These are phyloP conservation scores for Criorhina ranunculi DNA, from an alignment of 2,888 invertebrate species.

Conservation along the genomic window DNA sequence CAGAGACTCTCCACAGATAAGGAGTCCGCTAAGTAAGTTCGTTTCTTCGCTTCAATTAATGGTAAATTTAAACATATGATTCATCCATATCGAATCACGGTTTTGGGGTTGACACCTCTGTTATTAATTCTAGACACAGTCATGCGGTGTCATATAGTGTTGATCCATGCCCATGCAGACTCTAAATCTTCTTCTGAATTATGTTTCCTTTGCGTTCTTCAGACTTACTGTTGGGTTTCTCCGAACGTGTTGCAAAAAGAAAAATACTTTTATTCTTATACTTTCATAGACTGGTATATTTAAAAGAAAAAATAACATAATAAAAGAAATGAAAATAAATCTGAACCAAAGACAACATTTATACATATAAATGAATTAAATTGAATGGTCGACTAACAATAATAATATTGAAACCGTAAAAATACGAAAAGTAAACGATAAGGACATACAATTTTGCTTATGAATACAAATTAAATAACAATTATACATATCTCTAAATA, in stretches of 20 bases:
- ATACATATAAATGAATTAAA: constrained; percentile 42
- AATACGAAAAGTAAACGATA: constrained; percentile 48
- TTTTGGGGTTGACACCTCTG: too few species aligned
- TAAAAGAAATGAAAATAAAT: constrained; percentile 20
- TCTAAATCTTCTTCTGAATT: too few species aligned
- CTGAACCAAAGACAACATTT: constrained; percentile 31
- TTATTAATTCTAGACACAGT: too few species aligned
- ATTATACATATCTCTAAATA: constrained; percentile 43
- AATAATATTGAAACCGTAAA: constrained; percentile 71
- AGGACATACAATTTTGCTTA: constrained; percentile 27
- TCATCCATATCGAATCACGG: too few species aligned
- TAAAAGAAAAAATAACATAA: constrained; percentile 9
- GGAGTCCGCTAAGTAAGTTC: too few species aligned
- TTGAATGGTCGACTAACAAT: constrained; percentile 37
- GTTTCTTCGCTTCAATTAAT: too few species aligned
- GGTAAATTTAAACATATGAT: too few species aligned
- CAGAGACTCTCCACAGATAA: too few species aligned
- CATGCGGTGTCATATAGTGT: too few species aligned
- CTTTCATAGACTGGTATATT: constrained; percentile 54
- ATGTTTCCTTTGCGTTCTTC: too few species aligned
- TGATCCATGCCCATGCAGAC: too few species aligned
- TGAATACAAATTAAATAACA: constrained; percentile 53
- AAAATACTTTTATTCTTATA: constrained; percentile 1
- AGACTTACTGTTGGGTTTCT: too few species aligned
- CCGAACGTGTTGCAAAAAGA: not conserved